These are phyloP conservation scores for Eurosta solidaginis DNA, from an alignment of 1,140 invertebrate genomes.

Conservation along the genomic window DNA sequence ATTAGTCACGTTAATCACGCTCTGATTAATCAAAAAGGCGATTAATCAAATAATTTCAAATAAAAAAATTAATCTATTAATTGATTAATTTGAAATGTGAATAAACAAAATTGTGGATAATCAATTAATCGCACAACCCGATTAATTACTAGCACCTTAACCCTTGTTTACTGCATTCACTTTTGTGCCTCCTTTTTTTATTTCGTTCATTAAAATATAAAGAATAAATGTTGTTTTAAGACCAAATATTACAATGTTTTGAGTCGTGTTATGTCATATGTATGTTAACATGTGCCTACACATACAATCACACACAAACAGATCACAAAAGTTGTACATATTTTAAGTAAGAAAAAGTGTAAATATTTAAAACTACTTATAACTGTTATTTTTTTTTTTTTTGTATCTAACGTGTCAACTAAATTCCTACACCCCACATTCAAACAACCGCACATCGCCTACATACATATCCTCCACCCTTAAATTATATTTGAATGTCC, in stretches of 20 bases:
- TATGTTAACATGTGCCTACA: background rate
- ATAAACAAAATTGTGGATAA: background rate
- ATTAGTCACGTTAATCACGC: no score
- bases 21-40: no score
- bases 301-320: background rate
- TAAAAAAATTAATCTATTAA: no score
- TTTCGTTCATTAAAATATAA: background rate
- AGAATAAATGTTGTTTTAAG: background rate
- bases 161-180: background rate
- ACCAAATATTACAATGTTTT: background rate
- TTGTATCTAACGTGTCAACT: background rate
- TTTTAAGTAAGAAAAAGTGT: background rate
- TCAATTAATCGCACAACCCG: no score
- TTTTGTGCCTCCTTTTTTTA: background rate
- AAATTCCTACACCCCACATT: background rate
- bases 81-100: no score
- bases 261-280: background rate
- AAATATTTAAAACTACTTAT: background rate
- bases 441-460: background rate
- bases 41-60: no score
- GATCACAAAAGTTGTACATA: no score
- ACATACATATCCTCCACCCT: background rate
- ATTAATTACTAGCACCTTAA: no score
- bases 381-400: background rate
- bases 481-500: background rate